Evolutionary conservation across 2,888 invertebrate species (phyloP).

Genomic region (Eledona agricola): DNA sequence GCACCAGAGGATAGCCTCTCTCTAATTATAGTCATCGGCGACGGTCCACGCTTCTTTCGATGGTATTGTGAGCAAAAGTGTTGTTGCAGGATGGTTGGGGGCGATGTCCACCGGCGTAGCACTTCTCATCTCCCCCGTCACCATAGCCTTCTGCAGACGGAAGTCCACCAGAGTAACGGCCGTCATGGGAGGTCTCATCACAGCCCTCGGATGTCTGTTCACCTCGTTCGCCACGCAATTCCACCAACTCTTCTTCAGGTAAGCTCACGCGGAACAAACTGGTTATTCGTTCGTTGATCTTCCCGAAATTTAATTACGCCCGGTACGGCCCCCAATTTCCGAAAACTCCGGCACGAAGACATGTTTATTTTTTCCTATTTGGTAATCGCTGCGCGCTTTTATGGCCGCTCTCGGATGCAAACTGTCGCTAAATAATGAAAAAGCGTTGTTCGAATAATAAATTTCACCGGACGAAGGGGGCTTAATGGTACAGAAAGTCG

Average conservation of each 20-base stretch:
- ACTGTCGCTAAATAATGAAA: slow-evolving; percentile 4
- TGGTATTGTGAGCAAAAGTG: background rate
- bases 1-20: slow-evolving; percentile 4
- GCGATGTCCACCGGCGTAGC: slow-evolving; percentile 82
- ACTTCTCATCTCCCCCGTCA: slow-evolving; percentile 82
- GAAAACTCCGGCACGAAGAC: slow-evolving; percentile 5
- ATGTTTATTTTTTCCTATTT: slow-evolving; percentile 7
- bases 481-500: slow-evolving; percentile 12
- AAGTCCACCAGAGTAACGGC: slow-evolving; percentile 89
- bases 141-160: slow-evolving; percentile 84
- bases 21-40: slow-evolving; percentile 1
- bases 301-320: slow-evolving; percentile 4
- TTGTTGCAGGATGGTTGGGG: slow-evolving; percentile 82
- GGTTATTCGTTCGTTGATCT: slow-evolving; percentile 32
- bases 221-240: slow-evolving; percentile 90
- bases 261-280: slow-evolving; percentile 51
- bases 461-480: slow-evolving; percentile 5
- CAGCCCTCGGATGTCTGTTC: slow-evolving; percentile 87
- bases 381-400: slow-evolving; percentile 3
- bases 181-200: slow-evolving; percentile 85
- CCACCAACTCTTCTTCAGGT: slow-evolving; percentile 90
- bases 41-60: background rate
- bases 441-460: slow-evolving; percentile 1
- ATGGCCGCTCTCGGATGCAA: slow-evolving; percentile 7
- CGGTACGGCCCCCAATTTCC: slow-evolving; percentile 4